A percentile compares a stretch with the other conserved stretches of the same genome.
These are phyloP conservation scores for Silurus lanzhouensis DNA, from an alignment of 2,797 vertebrate species.

Conservation along the genomic window DNA sequence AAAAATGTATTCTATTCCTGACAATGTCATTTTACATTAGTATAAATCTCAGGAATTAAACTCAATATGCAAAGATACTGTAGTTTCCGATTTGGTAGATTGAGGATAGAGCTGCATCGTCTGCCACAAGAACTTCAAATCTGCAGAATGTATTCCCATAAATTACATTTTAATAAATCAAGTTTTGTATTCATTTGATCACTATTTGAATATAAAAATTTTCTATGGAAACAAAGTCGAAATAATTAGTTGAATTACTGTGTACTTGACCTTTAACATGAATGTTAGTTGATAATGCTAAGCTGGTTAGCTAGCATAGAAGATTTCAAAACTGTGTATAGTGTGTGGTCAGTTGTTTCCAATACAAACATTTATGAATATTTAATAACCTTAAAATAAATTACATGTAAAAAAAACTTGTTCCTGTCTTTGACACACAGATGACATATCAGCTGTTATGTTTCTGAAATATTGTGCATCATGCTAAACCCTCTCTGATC, in stretches of 20 bases:
- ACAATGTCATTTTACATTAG: background rate
- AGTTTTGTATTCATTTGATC: background rate
- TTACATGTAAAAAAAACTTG: background rate
- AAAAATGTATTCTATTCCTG: background rate
- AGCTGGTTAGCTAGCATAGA: background rate
- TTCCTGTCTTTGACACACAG: background rate
- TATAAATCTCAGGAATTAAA: background rate
- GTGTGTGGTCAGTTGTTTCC: background rate
- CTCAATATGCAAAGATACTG: background rate
- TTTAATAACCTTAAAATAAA: background rate
- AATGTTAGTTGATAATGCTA: background rate
- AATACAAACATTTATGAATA: background rate
- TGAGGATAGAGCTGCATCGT: background rate
- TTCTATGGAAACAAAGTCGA: background rate
- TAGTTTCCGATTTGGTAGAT: background rate
- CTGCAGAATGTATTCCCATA: background rate
- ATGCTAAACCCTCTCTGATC: background rate
- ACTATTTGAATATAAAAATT: background rate
- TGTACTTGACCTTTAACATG: background rate
- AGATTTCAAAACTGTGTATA: background rate
- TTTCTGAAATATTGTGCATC: background rate
- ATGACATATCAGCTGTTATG: background rate
- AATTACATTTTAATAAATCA: background rate
- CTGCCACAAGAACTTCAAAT: background rate
- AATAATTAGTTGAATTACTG: background rate